Evolutionary conservation across 1,140 invertebrate genomes (phyloP).

Genomic region (Lordiphosa collinella): DNA sequence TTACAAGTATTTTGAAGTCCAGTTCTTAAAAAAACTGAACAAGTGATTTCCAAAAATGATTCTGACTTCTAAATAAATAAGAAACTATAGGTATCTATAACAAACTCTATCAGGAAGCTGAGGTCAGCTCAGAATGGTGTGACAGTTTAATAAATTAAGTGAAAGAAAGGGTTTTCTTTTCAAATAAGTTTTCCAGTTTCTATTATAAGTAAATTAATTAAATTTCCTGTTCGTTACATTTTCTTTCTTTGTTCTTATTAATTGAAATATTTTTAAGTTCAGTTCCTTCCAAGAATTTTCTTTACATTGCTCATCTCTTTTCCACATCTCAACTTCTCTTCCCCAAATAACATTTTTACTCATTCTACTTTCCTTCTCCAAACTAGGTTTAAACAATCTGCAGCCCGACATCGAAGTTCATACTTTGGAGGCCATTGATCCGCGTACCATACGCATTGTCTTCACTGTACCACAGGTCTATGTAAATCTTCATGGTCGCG

Average conservation of each 20-base stretch:
- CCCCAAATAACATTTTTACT: not conserved
- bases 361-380: not conserved
- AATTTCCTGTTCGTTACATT: too few species aligned
- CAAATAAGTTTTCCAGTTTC: too few species aligned
- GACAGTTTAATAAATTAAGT: too few species aligned
- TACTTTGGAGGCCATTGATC: conserved; percentile 86
- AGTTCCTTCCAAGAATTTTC: not conserved
- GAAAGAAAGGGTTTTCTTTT: too few species aligned
- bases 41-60: too few species aligned
- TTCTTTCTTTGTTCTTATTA: not conserved
- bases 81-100: too few species aligned
- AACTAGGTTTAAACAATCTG: conserved; percentile 53
- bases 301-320: not conserved
- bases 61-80: too few species aligned
- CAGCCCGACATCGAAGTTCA: conserved; percentile 82
- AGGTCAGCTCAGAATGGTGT: too few species aligned
- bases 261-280: not conserved
- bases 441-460: conserved; percentile 88
- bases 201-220: too few species aligned
- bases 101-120: too few species aligned
- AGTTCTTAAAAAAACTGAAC: too few species aligned
- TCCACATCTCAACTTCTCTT: not conserved
- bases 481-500: conserved; percentile 91
- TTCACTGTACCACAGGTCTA: conserved; percentile 90
- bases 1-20: too few species aligned